Base-by-base conservation (phyloP, 2,113 vertebrate species). In the Anarhynchus alexandrinus region DNA sequence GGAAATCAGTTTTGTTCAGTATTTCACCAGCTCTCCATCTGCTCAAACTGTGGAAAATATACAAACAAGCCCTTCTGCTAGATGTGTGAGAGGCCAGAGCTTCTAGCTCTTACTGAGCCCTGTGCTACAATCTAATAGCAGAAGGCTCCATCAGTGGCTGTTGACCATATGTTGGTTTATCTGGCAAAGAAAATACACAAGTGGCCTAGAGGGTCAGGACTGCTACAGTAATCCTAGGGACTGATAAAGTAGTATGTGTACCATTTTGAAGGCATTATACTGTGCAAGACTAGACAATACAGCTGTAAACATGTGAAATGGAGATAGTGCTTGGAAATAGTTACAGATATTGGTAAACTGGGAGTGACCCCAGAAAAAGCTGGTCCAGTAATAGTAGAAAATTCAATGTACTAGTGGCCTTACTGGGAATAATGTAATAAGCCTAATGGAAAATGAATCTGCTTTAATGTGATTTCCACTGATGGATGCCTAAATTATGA, bases 401-500 rank as follows among this genome's bases (percentile, higher is more conserved):
- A 93, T 76, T 71, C 61, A 91, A 96, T 89, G 62, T 84, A 71
- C 45, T 45, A 52, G 59, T 89, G 95, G 61, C 70, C 57, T 93
- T 94, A 65, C 70, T 87, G 83, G 73, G 54, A 73, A 57, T 87
- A 96, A 91, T 93, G 61, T 65, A 95, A 96, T 97, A 91, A 94
- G 45, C 57, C 34, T 96, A 94, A 95, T 91, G 86, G 91, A 94
- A 85, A 89, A 88, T 79, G 49, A 18, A 45, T 90, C 45, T 91
- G 69, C 80, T 85, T 72, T 96, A 96, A 94, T 91, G 69, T 82
- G 70, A 94, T 92, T 96, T 93, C 36, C 57, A 57, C 77, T 76
- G 88, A 87, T 7, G 51, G 80, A 57, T 76, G 36, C 43, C 57
- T 87, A 76, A 93, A 87, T 92, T 71, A 79, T 72, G 36, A 69